A percentile compares a stretch with the other conserved stretches of the same genome.
These are phyloP conservation scores for Hyphantria cunea DNA, from an alignment of 1,140 invertebrate species.

Conservation along the genomic window DNA sequence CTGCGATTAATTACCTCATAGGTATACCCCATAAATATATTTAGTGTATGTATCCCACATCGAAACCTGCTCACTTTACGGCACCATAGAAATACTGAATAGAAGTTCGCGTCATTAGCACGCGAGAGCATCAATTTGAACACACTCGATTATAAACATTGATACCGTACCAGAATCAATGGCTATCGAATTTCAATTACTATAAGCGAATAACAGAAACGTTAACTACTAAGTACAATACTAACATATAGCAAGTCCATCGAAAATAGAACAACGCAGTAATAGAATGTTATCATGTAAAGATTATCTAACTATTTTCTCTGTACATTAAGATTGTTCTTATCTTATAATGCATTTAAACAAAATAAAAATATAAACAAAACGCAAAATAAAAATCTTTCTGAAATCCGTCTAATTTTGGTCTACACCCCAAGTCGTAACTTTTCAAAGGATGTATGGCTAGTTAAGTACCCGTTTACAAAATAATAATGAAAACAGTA, in stretches of 20 bases:
- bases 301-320: too few relatives aligned
- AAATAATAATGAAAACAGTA: too few relatives aligned
- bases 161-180: conserved; percentile 31
- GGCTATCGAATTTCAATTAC: conserved; percentile 59
- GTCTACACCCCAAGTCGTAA: too few relatives aligned
- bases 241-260: conserved; percentile 24
- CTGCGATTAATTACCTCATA: conserved; percentile 1
- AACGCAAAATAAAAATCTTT: too few relatives aligned
- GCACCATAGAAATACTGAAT: conserved; percentile 24
- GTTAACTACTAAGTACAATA: conserved; percentile 30
- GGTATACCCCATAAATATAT: conserved; percentile 12
- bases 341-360: not conserved
- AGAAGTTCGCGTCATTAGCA: conserved; percentile 46
- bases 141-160: conserved; percentile 42
- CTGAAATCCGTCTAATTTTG: too few relatives aligned
- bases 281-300: too few relatives aligned
- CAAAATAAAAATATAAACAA: too few relatives aligned
- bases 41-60: conserved; percentile 19
- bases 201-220: conserved; percentile 38
- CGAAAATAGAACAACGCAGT: not conserved
- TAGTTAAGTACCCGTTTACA: too few relatives aligned
- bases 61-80: conserved; percentile 31
- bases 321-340: too few relatives aligned
- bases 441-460: too few relatives aligned
- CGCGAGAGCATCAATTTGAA: conserved; percentile 40